Percentiles rank a stretch among this genome's conserved stretches.
phyloP scores from a whole-genome alignment of 2,888 invertebrate genomes.

The Ariolimax columbianus region DNA sequence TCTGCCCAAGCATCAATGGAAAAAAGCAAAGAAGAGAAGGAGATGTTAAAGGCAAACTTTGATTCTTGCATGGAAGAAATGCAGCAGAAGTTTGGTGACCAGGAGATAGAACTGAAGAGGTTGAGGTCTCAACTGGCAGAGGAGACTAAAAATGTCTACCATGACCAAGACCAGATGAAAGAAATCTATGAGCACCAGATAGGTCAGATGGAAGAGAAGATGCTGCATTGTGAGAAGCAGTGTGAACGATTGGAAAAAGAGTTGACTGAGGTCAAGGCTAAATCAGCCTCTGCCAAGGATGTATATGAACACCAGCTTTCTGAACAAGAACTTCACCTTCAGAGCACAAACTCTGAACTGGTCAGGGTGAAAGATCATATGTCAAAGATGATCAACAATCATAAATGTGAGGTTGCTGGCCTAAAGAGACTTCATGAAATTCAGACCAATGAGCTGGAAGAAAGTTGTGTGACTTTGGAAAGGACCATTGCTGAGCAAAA shows the following conservation, averaged over 20 bases:
- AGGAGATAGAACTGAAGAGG: conserved; percentile 50
- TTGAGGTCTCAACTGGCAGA: conserved; percentile 55
- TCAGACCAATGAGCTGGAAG: conserved; percentile 53
- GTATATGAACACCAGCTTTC: conserved; percentile 52
- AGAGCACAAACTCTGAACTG: conserved; percentile 49
- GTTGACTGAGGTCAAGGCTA: conserved; percentile 16
- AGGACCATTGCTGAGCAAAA: conserved; percentile 48
- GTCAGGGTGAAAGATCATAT: conserved; percentile 50
- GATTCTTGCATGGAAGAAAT: conserved; percentile 58
- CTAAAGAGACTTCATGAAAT: conserved; percentile 54
- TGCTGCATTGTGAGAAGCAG: conserved; percentile 43
- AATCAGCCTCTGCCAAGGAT: conserved; percentile 46
- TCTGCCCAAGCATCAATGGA: conserved; percentile 23
- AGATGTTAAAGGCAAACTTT: conserved; percentile 58
- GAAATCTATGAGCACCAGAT: conserved; percentile 59
- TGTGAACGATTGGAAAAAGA: conserved; percentile 46
- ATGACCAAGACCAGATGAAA: conserved; percentile 55
- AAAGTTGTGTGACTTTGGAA: conserved; percentile 53
- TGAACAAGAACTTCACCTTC: conserved; percentile 53
- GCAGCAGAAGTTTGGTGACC: conserved; percentile 53
- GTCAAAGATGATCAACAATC: conserved; percentile 46
- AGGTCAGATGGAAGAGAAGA: conserved; percentile 53
- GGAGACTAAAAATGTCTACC: conserved; percentile 54
- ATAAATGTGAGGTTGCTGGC: conserved; percentile 52
- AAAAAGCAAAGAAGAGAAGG: conserved; percentile 53